phyloP scores from a whole-genome alignment of 2,113 vertebrate species.

The Phyllopteryx taeniolatus region DNA sequence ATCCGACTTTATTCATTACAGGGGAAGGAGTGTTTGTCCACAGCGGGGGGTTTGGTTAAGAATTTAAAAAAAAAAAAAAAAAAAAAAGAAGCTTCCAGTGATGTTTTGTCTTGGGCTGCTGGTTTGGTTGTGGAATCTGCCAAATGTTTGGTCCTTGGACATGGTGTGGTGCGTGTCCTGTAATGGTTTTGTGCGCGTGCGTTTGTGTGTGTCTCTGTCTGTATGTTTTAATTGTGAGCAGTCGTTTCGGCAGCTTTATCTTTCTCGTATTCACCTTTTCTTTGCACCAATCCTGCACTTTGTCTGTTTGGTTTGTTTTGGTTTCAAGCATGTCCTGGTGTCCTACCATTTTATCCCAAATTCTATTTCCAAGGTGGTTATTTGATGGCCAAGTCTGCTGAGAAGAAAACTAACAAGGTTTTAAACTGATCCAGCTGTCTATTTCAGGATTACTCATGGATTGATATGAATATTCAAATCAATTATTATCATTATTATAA shows the following conservation, averaged over 20 bases:
- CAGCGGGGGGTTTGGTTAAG: constrained; percentile 51
- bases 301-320: constrained; percentile 49
- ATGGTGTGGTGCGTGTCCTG: constrained; percentile 41
- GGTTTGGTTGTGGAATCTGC: constrained; percentile 65
- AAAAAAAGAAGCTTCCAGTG: constrained; percentile 67
- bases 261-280: constrained; percentile 49
- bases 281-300: constrained; percentile 54
- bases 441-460: constrained; percentile 66
- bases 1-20: constrained; percentile 2
- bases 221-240: constrained; percentile 36
- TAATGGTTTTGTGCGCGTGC: constrained; percentile 1
- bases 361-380: constrained; percentile 46
- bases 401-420: constrained; percentile 49
- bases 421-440: constrained; percentile 51
- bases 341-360: constrained; percentile 47
- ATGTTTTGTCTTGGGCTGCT: constrained; percentile 74
- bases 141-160: constrained; percentile 42
- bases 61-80: constrained; percentile 20
- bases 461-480: constrained; percentile 42
- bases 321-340: constrained; percentile 66
- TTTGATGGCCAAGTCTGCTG: constrained; percentile 37
- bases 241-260: constrained; percentile 61
- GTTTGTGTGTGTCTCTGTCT: constrained; percentile 5
- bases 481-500: neutral
- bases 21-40: constrained; percentile 18